phyloP scores from a whole-genome alignment of 2,888 invertebrate species.

The Coenonympha arcania region DNA sequence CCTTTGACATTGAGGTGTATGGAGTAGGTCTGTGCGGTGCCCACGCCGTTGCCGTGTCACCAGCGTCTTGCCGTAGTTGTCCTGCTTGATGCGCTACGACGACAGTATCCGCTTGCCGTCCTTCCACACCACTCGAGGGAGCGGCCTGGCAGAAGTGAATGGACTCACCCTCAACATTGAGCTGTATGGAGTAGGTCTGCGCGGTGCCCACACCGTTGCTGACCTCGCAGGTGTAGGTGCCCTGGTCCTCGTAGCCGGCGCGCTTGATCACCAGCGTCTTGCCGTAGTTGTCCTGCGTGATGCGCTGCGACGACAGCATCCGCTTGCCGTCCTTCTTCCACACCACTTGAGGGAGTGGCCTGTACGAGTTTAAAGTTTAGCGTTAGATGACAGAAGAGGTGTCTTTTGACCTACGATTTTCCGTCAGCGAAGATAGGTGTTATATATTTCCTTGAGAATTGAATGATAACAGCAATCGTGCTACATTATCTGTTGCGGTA shows the following conservation, averaged over 20 bases:
- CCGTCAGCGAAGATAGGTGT: not conserved
- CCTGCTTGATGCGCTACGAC: conserved; percentile 83
- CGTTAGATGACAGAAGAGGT: too few relatives aligned
- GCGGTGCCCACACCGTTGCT: conserved; percentile 92
- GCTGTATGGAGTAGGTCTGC: conserved; percentile 86
- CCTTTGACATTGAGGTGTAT: conserved; percentile 83
- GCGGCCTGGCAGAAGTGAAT: conserved; percentile 75
- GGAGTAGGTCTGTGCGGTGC: conserved; percentile 87
- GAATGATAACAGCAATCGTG: not conserved
- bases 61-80: conserved; percentile 96
- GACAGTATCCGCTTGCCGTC: conserved; percentile 84
- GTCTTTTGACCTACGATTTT: too few relatives aligned
- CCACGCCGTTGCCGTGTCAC: conserved; percentile 92
- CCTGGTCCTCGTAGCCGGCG: conserved; percentile 90
- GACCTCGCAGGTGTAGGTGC: conserved; percentile 93
- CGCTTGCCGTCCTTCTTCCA: conserved; percentile 89
- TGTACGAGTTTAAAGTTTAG: too few relatives aligned
- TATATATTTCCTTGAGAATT: too few relatives aligned
- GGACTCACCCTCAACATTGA: conserved; percentile 74
- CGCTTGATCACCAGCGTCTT: conserved; percentile 92
- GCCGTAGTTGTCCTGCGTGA: conserved; percentile 92
- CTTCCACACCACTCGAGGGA: conserved; percentile 95
- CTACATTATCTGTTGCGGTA: not conserved
- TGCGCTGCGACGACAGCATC: conserved; percentile 80
- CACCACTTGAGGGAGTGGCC: conserved; percentile 92